Evolutionary conservation across 2,113 vertebrate species (phyloP).

Genomic region (Carettochelys insculpta): DNA sequence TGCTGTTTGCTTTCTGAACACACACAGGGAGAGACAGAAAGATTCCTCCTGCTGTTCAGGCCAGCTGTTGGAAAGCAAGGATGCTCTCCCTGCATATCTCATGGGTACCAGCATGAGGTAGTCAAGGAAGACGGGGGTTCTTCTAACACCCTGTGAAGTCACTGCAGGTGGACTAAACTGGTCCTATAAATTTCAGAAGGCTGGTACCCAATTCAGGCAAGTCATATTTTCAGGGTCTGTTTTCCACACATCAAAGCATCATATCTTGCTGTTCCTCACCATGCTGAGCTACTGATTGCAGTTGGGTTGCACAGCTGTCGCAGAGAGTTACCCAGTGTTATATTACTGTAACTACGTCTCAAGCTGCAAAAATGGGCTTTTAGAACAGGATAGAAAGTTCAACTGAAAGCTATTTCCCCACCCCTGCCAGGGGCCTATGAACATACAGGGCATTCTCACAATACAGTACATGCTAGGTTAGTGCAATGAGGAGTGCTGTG

Average conservation of each 20-base stretch:
- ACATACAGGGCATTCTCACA: background rate
- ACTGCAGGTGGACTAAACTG: too few relatives aligned
- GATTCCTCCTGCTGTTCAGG: accelerated
- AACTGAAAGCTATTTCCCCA: background rate
- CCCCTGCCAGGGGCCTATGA: background rate
- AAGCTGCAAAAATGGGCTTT: background rate
- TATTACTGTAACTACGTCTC: background rate
- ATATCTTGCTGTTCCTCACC: too few relatives aligned
- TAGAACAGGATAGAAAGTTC: background rate
- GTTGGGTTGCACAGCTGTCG: background rate
- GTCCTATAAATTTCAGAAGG: background rate
- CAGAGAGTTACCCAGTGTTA: background rate
- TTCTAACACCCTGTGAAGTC: too few relatives aligned
- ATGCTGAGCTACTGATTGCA: background rate
- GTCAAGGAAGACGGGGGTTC: background rate
- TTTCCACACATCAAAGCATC: background rate
- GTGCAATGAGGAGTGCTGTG: too few relatives aligned
- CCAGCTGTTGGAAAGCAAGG: background rate
- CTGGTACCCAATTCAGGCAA: too few relatives aligned
- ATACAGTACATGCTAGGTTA: background rate
- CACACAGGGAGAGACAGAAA: background rate
- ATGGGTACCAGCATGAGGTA: too few relatives aligned
- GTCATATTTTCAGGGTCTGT: too few relatives aligned
- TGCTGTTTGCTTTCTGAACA: background rate
- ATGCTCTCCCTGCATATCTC: too few relatives aligned